Evolutionary conservation across 2,797 vertebrate genomes (phyloP).

Genomic region (Tiaroga cobitis): DNA sequence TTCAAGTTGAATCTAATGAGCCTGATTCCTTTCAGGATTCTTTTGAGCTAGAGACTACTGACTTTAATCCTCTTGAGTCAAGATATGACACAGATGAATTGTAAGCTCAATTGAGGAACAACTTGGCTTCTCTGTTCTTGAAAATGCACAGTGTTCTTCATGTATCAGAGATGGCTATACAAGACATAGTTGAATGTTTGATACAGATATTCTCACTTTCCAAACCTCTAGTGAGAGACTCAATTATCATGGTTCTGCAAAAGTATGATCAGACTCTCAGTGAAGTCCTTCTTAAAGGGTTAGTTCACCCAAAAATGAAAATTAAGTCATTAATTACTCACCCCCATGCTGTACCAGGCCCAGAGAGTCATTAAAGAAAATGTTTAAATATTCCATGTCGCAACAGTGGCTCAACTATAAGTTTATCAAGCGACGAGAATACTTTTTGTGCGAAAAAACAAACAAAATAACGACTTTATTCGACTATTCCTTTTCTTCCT

Average conservation of each 20-base stretch:
- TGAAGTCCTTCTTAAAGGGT: conserved; percentile 54
- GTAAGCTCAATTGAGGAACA: conserved; percentile 45
- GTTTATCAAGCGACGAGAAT: too few relatives aligned
- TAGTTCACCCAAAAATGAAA: too few relatives aligned
- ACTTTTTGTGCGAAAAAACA: too few relatives aligned
- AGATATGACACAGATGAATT: conserved; percentile 41
- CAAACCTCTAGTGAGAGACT: conserved; percentile 40
- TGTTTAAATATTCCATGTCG: too few relatives aligned
- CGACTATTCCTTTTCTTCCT: too few relatives aligned
- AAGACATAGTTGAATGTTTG: conserved; percentile 42
- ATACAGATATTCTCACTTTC: conserved; percentile 43
- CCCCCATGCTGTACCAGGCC: too few relatives aligned
- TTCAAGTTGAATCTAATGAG: conserved; percentile 44
- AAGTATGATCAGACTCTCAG: conserved; percentile 45
- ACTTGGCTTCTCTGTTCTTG: conserved; percentile 53
- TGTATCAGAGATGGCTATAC: conserved; percentile 39
- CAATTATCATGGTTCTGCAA: not conserved
- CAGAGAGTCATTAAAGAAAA: too few relatives aligned
- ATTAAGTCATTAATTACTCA: too few relatives aligned
- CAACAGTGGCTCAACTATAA: too few relatives aligned
- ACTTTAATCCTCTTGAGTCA: conserved; percentile 32
- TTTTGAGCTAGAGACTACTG: conserved; percentile 23
- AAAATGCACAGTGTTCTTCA: conserved; percentile 57
- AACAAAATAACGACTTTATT: too few relatives aligned
- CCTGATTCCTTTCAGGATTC: conserved; percentile 12